These are phyloP conservation scores for Leptonema lineaticorne DNA, from an alignment of 1,140 invertebrate genomes.

Conservation along the genomic window DNA sequence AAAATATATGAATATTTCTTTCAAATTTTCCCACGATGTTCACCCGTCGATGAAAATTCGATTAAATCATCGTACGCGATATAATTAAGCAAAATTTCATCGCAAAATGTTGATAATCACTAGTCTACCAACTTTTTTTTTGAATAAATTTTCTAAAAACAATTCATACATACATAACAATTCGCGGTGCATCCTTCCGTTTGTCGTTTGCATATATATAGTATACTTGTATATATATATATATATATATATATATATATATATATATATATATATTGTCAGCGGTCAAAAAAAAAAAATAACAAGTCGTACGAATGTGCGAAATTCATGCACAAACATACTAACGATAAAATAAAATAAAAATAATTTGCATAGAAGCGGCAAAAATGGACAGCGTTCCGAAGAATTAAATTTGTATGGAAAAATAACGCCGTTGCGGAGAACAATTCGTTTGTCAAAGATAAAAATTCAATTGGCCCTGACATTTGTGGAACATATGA, in stretches of 20 bases:
- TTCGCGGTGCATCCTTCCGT: conserved; percentile 8
- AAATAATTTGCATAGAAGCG: background rate
- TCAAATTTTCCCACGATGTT: no score
- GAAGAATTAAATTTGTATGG: background rate
- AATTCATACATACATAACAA: background rate
- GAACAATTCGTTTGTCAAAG: background rate
- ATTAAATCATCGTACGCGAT: no score
- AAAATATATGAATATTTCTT: no score
- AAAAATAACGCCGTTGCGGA: background rate
- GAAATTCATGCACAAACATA: background rate
- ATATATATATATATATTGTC: no score
- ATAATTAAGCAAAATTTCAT: no score
- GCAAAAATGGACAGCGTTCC: background rate
- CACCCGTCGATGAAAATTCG: no score
- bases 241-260: no score
- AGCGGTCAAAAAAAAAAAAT: background rate
- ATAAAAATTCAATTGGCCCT: background rate
- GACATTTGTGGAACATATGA: conserved; percentile 6
- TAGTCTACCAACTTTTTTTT: no score
- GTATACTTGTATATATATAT: no score
- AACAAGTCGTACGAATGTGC: background rate
- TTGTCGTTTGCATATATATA: background rate
- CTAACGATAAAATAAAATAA: background rate
- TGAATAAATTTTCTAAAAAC: no score
- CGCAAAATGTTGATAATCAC: no score